A percentile compares a stretch with the other conserved stretches of the same genome.
phyloP scores from a whole-genome alignment of 2,113 vertebrate genomes.

The Scopus umbretta region DNA sequence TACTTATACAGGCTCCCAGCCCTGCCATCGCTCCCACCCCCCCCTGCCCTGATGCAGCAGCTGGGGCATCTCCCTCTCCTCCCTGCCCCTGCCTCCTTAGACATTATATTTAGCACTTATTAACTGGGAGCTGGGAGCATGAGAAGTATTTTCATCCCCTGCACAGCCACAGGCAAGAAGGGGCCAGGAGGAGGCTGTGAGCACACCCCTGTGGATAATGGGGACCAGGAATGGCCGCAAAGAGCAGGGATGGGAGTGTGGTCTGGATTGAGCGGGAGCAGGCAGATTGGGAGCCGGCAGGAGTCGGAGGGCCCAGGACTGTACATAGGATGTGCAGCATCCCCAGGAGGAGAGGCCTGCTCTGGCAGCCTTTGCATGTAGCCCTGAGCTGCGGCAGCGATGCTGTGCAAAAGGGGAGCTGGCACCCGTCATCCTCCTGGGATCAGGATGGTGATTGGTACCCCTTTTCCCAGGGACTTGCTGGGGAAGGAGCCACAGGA shows the following conservation, averaged over 20 bases:
- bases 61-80: neutral
- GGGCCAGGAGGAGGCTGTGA: neutral
- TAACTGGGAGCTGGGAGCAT: neutral
- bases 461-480: conserved; percentile 76
- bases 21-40: neutral
- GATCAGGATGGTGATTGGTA: neutral
- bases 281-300: neutral
- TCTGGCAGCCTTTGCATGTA: neutral
- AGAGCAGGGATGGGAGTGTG: neutral
- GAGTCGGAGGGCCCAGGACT: neutral
- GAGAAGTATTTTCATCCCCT: conserved; percentile 2
- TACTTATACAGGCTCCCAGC: neutral
- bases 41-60: rapidly evolving
- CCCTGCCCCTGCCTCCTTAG: rapidly evolving
- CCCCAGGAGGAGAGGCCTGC: rapidly evolving
- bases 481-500: conserved; percentile 85
- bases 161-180: neutral
- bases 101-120: neutral
- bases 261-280: neutral
- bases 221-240: neutral
- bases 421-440: rapidly evolving
- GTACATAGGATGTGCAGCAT: neutral
- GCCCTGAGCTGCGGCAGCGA: rapidly evolving
- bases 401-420: neutral
- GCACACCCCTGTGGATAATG: rapidly evolving